A percentile compares a stretch with the other conserved stretches of the same genome.
Evolutionary conservation across 1,140 invertebrate species (phyloP).

Genomic region (Penaeus indicus): DNA sequence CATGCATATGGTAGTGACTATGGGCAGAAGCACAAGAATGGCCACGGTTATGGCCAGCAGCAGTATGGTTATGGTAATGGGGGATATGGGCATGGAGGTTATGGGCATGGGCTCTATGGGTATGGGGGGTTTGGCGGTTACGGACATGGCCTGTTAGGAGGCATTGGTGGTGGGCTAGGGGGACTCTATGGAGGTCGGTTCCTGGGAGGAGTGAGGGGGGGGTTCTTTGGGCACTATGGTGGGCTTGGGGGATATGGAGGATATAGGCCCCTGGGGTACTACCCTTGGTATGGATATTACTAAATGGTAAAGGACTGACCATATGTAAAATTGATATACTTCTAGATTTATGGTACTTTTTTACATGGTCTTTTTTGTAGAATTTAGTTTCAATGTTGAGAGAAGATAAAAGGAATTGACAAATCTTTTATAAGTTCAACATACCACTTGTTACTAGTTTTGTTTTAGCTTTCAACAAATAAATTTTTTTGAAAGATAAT

Average conservation of each 20-base stretch:
- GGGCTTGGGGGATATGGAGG: conserved; percentile 1
- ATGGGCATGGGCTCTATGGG: conserved; percentile 13
- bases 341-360: no score
- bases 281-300: conserved; percentile 2
- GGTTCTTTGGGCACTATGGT: not conserved
- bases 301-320: not conserved
- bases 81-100: not conserved
- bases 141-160: not conserved
- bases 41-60: not conserved
- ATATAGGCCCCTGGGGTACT: not conserved
- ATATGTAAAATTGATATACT: no score
- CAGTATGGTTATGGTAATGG: not conserved
- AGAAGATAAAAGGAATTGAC: no score
- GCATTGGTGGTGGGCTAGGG: not conserved
- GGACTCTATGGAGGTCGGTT: not conserved
- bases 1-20: not conserved
- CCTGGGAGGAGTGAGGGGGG: not conserved
- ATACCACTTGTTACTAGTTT: no score
- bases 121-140: not conserved
- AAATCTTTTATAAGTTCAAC: no score
- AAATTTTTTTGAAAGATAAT: no score
- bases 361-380: no score
- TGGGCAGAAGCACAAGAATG: not conserved
- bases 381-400: no score
- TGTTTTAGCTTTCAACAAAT: no score